Evolutionary conservation across 2,888 invertebrate species (phyloP), one percentile per base, ranked within the genome.

Genomic region (Rhagonycha lutea): DNA sequence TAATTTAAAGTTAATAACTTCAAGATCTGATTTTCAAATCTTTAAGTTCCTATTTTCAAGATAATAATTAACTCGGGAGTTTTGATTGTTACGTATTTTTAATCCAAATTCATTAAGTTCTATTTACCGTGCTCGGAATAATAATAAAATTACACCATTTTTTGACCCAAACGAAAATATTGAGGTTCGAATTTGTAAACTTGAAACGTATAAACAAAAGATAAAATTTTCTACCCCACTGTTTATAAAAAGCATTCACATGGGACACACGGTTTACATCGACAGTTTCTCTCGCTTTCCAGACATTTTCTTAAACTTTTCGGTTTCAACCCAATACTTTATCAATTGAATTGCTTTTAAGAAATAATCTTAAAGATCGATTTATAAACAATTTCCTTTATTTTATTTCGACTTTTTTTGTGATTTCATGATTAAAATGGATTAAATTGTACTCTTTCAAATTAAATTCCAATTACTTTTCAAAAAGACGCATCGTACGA

Each of bases 281-380:
- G 70, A 70, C 63, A 70, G 62, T 70, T 70, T 32, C 47, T 28
- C 29, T 29, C 65, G 29, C 65, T 65, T 65, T 67, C 65, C 68
- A 61, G 61, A 70, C 28, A 61, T 14, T 70, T 71, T 65, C 71
- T 72, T 47, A 68, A 68, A 61, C 61, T 72, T 61, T 61, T 68
- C 72, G 60, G 72, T 26, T 72, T 72, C 68, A 61, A 68, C 61
- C 61, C 72, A 24, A 68, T 68, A 68, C 61, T 72, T 72, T 68
- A 29, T 61, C 72, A 72, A 68, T 61, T 72, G 72, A 71, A 71
- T 23, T 65, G 65, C 71, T 61, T 61, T 60, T 68, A 68, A 68
- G 68, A 23, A 68, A 68, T 68, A 72, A 68, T 68, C 68, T 32
- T 18, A 28, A 28, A 67, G 60, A 72, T 68, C 72, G 72, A 72